phyloP scores from a whole-genome alignment of 2,797 vertebrate species.

The Channa striata region DNA sequence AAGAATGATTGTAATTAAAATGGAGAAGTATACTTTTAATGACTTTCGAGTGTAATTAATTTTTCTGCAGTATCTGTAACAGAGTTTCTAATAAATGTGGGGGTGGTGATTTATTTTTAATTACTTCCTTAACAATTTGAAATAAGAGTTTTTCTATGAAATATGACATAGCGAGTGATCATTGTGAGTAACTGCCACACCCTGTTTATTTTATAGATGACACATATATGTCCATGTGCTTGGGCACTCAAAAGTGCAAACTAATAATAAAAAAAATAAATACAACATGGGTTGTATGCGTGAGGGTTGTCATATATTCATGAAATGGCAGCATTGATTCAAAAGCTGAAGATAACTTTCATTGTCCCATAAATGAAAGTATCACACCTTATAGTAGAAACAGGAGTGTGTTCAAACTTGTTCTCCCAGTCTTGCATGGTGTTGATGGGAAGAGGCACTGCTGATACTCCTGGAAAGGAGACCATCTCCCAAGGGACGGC shows the following conservation, averaged over 20 bases:
- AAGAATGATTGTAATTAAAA: slow-evolving; percentile 79
- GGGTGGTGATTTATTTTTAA: slow-evolving; percentile 79
- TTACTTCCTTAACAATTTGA: slow-evolving; percentile 70
- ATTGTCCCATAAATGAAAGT: neutral
- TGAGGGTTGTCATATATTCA: neutral
- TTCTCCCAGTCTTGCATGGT: slow-evolving; percentile 29
- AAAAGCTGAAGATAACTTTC: neutral
- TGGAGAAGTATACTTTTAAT: slow-evolving; percentile 75
- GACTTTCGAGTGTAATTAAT: slow-evolving; percentile 79
- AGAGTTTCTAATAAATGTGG: slow-evolving; percentile 74
- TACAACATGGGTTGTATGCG: neutral
- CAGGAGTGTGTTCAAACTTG: slow-evolving; percentile 52
- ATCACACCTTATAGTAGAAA: neutral
- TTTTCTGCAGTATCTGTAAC: slow-evolving; percentile 70
- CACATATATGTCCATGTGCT: slow-evolving; percentile 20
- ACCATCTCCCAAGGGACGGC: slow-evolving; percentile 65
- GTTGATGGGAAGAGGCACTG: slow-evolving; percentile 15
- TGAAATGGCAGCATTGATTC: neutral
- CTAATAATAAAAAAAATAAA: slow-evolving; percentile 22
- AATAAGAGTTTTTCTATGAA: slow-evolving; percentile 69
- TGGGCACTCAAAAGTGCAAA: slow-evolving; percentile 11
- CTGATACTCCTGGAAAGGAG: slow-evolving; percentile 53
- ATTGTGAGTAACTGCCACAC: slow-evolving; percentile 52
- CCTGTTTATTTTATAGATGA: slow-evolving; percentile 62
- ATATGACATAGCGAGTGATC: slow-evolving; percentile 71